A percentile compares a stretch with the other conserved stretches of the same genome.
Evolutionary conservation across 1,140 invertebrate species (phyloP).

Genomic region (Drosophila auraria): DNA sequence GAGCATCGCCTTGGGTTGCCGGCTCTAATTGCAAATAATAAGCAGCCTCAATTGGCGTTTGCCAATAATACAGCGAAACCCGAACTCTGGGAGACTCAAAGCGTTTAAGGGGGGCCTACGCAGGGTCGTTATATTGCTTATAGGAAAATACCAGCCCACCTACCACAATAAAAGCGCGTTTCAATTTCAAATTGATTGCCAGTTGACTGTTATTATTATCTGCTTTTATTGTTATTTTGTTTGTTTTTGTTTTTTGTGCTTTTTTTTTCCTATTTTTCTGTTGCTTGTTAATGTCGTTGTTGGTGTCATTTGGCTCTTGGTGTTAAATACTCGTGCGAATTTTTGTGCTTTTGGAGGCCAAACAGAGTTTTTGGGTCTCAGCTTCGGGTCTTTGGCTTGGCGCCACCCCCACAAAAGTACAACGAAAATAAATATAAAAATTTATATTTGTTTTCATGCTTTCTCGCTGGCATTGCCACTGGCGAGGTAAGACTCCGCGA

Average conservation of each 20-base stretch:
- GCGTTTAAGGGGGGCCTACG: conserved; percentile 56
- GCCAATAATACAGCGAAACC: conserved; percentile 44
- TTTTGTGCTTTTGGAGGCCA: conserved; percentile 72
- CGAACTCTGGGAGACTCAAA: conserved; percentile 18
- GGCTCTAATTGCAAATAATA: conserved; percentile 75
- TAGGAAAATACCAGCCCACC: conserved; percentile 54
- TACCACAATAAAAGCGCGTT: conserved; percentile 71
- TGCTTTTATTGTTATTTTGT: conserved; percentile 59
- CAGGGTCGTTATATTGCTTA: conserved; percentile 48
- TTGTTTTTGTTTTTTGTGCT: conserved; percentile 1
- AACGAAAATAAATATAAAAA: conserved; percentile 51
- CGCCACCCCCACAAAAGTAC: conserved; percentile 67
- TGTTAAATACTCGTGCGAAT: conserved; percentile 81
- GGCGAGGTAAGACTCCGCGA: conserved; percentile 61
- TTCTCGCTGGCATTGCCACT: conserved; percentile 62
- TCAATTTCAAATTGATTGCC: conserved; percentile 83
- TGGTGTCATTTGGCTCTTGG: conserved; percentile 52
- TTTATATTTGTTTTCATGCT: conserved; percentile 72
- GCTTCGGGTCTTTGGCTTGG: conserved; percentile 51
- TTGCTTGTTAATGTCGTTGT: conserved; percentile 45
- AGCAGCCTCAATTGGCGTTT: conserved; percentile 66
- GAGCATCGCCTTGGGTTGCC: conserved; percentile 63
- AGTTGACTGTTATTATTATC: conserved; percentile 74
- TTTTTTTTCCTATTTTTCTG: conserved; percentile 33
- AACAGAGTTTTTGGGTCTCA: conserved; percentile 16